Conservation (phyloP, 1,140 invertebrate genomes). For the Stegodyphus dumicola region DNA sequence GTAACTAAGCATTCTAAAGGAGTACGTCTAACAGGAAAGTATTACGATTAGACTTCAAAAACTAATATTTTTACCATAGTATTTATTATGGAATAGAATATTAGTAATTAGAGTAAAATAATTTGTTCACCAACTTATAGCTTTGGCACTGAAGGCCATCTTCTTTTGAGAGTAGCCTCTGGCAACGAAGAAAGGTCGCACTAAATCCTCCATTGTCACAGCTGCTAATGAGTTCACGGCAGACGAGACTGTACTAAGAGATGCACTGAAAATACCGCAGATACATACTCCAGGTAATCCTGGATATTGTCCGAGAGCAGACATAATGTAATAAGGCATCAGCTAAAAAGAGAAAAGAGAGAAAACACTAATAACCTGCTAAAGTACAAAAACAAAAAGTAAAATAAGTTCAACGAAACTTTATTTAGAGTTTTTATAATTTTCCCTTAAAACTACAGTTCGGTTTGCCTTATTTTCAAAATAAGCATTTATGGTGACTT, state of each 20-base stretch:
- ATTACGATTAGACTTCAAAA: background rate
- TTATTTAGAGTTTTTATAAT: no score
- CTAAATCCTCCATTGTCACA: constrained; percentile 88
- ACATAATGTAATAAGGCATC: constrained; percentile 66
- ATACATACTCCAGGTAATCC: constrained; percentile 69
- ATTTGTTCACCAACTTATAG: constrained; percentile 24
- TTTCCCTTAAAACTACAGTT: no score
- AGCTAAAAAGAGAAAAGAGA: constrained; percentile 64
- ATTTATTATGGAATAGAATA: background rate
- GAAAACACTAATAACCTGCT: background rate
- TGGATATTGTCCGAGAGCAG: constrained; percentile 63
- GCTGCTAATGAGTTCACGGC: constrained; percentile 91
- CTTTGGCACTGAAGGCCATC: constrained; percentile 33
- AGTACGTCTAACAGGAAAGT: background rate
- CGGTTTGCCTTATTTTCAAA: no score
- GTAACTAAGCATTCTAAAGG: background rate
- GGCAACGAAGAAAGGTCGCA: constrained; percentile 70
- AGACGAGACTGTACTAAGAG: constrained; percentile 86
- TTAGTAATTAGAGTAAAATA: no score
- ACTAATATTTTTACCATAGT: background rate
- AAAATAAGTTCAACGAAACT: no score
- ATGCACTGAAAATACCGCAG: constrained; percentile 69
- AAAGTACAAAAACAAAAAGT: background rate
- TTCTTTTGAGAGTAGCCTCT: constrained; percentile 23
- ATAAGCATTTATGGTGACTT: no score